Evolutionary conservation across 2,888 invertebrate genomes (phyloP), one percentile per base, ranked within the genome.

Genomic region (Parasteatoda lunata): DNA sequence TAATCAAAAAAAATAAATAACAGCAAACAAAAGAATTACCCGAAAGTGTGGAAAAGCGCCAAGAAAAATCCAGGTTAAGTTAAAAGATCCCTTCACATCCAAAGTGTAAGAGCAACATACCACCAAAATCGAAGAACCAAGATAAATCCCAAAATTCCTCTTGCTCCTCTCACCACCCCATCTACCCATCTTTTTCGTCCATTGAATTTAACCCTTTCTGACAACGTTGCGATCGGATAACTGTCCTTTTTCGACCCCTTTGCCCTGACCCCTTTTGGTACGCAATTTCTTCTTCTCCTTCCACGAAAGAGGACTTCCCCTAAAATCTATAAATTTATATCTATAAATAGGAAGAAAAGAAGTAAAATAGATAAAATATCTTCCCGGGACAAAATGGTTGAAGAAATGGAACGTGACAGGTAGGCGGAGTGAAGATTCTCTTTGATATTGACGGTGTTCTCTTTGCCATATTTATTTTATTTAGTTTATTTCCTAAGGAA

Each of bases 361-460:
- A 59, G 9, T 13, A 59, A n/a, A 59, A 59, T 13, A 77, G 65
- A 77, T 77, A 77, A 66, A 65, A 65, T 77, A 65, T n/a, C n/a
- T n/a, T 77, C 76, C 49, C 65, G 66, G 76, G 76, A 77, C 49
- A 49, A 77, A 77, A 77, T 66, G 76, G 65, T 66, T 47, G 66
- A 48, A 66, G 65, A 77, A 77, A 77, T 77, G 76, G 66, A 65
- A 65, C 76, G 49, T 66, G 76, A 77, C 76, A 77, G 70, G 48
- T 48, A 76, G 76, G 49, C 11, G 66, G 65, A 47, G 76, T 15
- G 7, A 13, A 47, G 65, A 65, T 66, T 48, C 64, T 77, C 65
- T 59, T 30, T 15, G 65, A 54, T 30, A 64, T 30, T 49, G n/a
- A 15, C 51, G 52, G 30, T 59, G 45, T 75, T 75, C 64, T 75